Evolutionary conservation across 2,113 vertebrate species (phyloP).

Genomic region (Gobio gobio): DNA sequence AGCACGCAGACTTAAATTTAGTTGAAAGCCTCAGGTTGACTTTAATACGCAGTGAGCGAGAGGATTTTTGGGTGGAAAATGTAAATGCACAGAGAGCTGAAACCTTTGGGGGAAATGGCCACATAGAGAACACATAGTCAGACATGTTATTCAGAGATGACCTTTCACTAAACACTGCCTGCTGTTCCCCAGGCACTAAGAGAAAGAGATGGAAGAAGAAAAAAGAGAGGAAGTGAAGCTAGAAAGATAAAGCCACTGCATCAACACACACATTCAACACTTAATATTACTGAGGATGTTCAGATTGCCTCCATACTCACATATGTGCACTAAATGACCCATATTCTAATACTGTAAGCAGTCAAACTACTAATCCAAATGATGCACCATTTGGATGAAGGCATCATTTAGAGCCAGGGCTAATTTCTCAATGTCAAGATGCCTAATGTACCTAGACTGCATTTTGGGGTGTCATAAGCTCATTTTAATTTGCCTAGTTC

Average conservation of each 20-base stretch:
- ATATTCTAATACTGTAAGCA: not conserved
- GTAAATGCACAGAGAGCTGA: conserved; percentile 24
- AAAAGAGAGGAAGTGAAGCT: not conserved
- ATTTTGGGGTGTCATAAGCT: not conserved
- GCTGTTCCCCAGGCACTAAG: conserved; percentile 24
- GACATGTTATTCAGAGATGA: conserved; percentile 46
- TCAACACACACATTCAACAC: not conserved
- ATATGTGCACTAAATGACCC: not conserved
- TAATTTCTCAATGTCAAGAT: not conserved
- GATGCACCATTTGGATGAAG: not conserved
- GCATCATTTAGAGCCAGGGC: not conserved
- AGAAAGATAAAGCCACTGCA: not conserved
- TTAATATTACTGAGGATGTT: not conserved
- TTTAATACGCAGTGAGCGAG: conserved; percentile 7
- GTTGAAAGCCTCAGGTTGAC: not conserved
- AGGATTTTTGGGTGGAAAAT: conserved; percentile 24
- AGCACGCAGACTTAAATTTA: not conserved
- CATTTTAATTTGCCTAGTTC: not conserved
- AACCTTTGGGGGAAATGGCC: conserved; percentile 13
- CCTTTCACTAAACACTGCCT: conserved; percentile 44
- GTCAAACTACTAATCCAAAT: too few relatives aligned
- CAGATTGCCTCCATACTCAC: not conserved
- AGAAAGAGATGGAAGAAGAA: conserved; percentile 34
- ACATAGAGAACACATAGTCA: conserved; percentile 37
- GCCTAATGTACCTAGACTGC: not conserved